Evolutionary conservation across 2,113 vertebrate species (phyloP), one percentile per base, ranked within the genome.

Genomic region (Forbesichthys papilliferus): DNA sequence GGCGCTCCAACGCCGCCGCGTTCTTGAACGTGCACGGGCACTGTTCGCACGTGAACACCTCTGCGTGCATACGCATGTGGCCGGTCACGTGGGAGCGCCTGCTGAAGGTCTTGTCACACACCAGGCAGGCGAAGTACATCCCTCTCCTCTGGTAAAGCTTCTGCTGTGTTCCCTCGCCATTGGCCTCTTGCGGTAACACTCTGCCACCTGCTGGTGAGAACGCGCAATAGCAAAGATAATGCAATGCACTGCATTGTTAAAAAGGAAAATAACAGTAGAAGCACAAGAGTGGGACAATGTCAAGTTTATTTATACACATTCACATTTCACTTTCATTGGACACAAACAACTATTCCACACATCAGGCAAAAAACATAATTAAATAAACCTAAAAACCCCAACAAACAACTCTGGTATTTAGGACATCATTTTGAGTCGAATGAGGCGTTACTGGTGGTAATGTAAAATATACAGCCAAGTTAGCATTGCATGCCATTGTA

Each of bases 71-170:
- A 71, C 82, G 82, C 65, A 48, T 64, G 81, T 90, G 89, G 66
- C 82, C 88, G 55, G 5, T 72, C 63, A 89, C 73, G 8, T 89
- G 86, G 46, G 86, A 79, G 36, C 66, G 84, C 0, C 83, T 67
- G 48, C 9, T 79, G 62, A 89, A 92, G 7, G 69, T 74, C 75
- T 88, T 91, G 63, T 73, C 59, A 48, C 89, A 90, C 46, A 88
- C 48, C 0, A 88, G 61, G 0, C 91, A 92, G 0, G 58, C 65
- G 48, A 84, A 88, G 1, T 53, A 11, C 13, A 68, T 78, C 7
- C 47, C 69, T 62, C 75, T 81, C 46, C 13, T 73, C 20, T 7
- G 12, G 34, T 66, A 9, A 0, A 5, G 57, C 7, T 62, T 14
- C 56, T 73, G 56, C 54, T 33, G 61, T 1, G 53, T 11, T 46